Conservation (phyloP, 2,888 invertebrate species). For the Dione juno region DNA sequence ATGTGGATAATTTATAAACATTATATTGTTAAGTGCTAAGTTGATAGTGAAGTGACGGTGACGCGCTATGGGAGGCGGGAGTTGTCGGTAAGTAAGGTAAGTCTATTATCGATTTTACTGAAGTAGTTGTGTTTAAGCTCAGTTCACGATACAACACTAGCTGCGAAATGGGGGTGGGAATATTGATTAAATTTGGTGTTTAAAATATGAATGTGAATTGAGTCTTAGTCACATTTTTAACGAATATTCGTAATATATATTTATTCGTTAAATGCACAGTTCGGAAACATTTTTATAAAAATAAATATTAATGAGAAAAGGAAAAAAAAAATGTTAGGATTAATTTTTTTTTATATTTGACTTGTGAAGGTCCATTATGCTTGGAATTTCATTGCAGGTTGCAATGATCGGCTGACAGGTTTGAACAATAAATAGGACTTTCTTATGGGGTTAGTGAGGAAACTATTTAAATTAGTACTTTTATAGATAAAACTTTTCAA, state of each 20-base stretch:
- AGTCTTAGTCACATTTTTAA: conserved; percentile 25
- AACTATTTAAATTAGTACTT: conserved; percentile 41
- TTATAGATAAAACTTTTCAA: conserved; percentile 34
- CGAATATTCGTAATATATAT: conserved; percentile 23
- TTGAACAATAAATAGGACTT: conserved; percentile 44
- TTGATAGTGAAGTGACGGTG: conserved; percentile 35
- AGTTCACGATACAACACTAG: conserved; percentile 6
- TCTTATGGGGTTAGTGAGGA: conserved; percentile 47
- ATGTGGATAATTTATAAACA: conserved; percentile 7
- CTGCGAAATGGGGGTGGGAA: conserved; percentile 17
- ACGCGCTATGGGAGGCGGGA: conserved; percentile 1
- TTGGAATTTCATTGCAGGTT: conserved; percentile 51
- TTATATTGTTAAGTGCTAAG: conserved; percentile 9
- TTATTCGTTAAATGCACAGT: conserved; percentile 30
- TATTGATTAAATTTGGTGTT: conserved; percentile 1
- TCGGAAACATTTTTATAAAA: conserved; percentile 17
- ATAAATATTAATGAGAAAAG: conserved; percentile 23
- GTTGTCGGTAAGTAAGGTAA: conserved; percentile 28
- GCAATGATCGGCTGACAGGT: conserved; percentile 47
- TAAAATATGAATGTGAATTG: conserved; percentile 2
- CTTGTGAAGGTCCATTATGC: conserved; percentile 45
- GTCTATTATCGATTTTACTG: conserved; percentile 24
- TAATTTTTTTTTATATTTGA: conserved; percentile 34
- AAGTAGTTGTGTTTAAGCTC: conserved; percentile 17
- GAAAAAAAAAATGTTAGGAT: conserved; percentile 32